phyloP scores from a whole-genome alignment of 1,140 invertebrate genomes.

The Galleria mellonella region DNA sequence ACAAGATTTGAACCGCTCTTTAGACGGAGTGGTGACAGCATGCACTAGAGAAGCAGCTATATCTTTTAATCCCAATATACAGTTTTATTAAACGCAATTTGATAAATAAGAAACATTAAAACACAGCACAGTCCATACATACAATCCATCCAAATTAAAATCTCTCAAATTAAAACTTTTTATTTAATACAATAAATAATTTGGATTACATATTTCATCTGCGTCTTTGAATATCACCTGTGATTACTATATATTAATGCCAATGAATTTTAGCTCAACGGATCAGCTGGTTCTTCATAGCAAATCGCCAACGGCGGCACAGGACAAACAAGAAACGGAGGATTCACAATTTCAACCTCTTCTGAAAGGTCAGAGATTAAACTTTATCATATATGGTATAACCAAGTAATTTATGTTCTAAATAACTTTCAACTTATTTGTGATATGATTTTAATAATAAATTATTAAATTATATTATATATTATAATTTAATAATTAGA shows the following conservation, averaged over 20 bases:
- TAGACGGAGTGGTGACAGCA: conserved; percentile 11
- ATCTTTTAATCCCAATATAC: conserved; percentile 3
- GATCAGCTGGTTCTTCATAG: conserved; percentile 65
- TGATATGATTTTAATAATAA: too few relatives aligned
- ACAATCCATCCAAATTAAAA: not conserved
- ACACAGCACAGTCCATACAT: conserved; percentile 3
- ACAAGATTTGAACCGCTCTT: conserved; percentile 7
- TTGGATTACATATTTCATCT: not conserved
- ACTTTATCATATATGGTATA: not conserved
- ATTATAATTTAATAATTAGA: too few relatives aligned
- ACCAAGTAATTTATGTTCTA: too few relatives aligned
- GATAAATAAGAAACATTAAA: not conserved
- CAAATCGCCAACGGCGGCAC: conserved; percentile 64
- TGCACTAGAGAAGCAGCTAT: conserved; percentile 5
- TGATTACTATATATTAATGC: not conserved
- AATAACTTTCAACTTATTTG: too few relatives aligned
- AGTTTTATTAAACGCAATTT: not conserved
- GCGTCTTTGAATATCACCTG: not conserved
- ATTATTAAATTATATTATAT: too few relatives aligned
- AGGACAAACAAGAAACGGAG: conserved; percentile 37
- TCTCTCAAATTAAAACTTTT: not conserved
- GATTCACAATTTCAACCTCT: conserved; percentile 69
- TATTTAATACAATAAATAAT: too few relatives aligned
- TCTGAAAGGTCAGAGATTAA: conserved; percentile 48
- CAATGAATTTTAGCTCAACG: conserved; percentile 52